Evolutionary conservation across 2,888 invertebrate genomes (phyloP), one percentile per base, ranked within the genome.

Genomic region (Merodon equestris): DNA sequence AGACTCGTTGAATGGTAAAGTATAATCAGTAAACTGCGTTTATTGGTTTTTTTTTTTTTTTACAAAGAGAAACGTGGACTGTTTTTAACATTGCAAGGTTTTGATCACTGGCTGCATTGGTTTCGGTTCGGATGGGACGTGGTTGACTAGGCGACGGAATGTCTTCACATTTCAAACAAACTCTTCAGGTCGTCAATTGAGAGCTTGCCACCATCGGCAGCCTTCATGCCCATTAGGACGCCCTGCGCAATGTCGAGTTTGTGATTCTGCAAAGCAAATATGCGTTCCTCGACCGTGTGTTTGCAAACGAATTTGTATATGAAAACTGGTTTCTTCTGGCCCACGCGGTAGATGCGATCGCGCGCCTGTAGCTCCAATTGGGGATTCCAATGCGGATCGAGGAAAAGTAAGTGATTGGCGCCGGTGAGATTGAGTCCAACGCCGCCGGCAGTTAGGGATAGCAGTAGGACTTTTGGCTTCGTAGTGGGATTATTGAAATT

Each of bases 351-450:
- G 77, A 98, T 94, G 75, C 98, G 91, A 90, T 98, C 98, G 89
- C 96, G 96, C 0, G 98, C 98, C 88, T 98, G 98, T 47, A 93
- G 91, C 89, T 99, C 98, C 50, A 98, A 89, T 85, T 98, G 97
- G 0, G 98, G 98, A 91, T 98, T 99, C 97, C 98, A 99, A 89
- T 98, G 98, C 60, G 97, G 92, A 89, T 99, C 98, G 17, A 97
- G 88, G 36, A 99, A 90, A 34, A 98, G 91, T 51, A 99, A 91
- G 88, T 98, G 96, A 90, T 96, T 97, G 0, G 94, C 98, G 1
- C 98, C 98, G 67, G 95, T 91, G 61, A 98, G 91, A 90, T 99
- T 98, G 12, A 99, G 90, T 0, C 98, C 98, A 13, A 97, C 97
- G 19, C 98, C 98, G 51, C 98, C 98, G 45, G 98, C 97, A 72